Base-by-base conservation (phyloP, 2,797 vertebrate genomes). In the Discoglossus pictus region DNA sequence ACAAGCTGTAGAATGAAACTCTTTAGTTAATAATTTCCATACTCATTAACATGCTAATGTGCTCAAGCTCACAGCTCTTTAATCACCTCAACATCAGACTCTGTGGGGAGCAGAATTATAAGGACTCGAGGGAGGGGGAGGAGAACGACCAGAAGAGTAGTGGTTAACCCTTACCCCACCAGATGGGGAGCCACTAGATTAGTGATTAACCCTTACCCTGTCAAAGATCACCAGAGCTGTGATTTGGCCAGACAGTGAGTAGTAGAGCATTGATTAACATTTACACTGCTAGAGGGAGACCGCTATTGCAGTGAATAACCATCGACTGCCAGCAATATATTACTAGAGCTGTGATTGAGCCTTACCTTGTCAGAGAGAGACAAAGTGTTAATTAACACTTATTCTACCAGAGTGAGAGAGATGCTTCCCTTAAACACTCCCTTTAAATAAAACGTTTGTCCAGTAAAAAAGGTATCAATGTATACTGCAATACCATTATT, bases 21-120 rank as follows among this genome's bases (percentile, higher is more conserved):
- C 69, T 72, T 66, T 65, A 71, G 68, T 71, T 71, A 71, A 71
- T 71, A 71, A 71, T 71, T 71, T 71, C 68, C 68, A 71, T 71
- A 71, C 68, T 71, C 68, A 71, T 71, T 71, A 71, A 71, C 68
- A 71, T 71, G 68, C 68, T 66, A 60, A 66, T 62, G 63, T 58
- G 44, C 65, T 63, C 56, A 50, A 44, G 51, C 72, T 62, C 65
- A 62, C 68, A 71, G 68, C 65, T 68, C 59, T 68, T 62, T 61
- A 68, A 68, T 68, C 58, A 68, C 46, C 53, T 64, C 59, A 62
- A 61, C 43, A 62, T 67, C 53, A 43, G 52, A 46, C 53, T 62
- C 61, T 63, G 47, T 60, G 54, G 62, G 56, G 69, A 65, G 47
- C 62, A 66, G 68, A 71, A 63, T 71, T 71, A 63, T 71, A 64